A percentile compares a stretch with the other conserved stretches of the same genome.
Evolutionary conservation across 23 tunicate genomes (phyloP).

Genomic region (Oikopleura vanhoeffeni): DNA sequence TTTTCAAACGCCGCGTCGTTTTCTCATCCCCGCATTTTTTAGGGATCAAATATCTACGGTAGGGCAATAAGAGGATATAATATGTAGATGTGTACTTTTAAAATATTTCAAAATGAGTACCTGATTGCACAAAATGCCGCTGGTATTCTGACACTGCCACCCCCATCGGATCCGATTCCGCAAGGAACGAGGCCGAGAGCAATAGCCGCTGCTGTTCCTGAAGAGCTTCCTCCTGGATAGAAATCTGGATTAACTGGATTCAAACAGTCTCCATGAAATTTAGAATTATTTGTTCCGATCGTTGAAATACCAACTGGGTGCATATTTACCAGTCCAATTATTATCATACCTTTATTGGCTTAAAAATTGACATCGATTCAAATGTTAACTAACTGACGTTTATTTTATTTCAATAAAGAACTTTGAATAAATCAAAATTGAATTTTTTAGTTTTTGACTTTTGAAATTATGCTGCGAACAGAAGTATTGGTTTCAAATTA

Average conservation of each 20-base stretch:
- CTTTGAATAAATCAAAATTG: too few relatives aligned
- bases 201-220: not conserved
- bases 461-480: too few relatives aligned
- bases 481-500: too few relatives aligned
- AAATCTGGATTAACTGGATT: not conserved
- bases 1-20: too few relatives aligned
- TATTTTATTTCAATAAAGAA: too few relatives aligned
- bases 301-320: not conserved
- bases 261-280: not conserved
- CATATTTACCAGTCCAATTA: not conserved
- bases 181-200: not conserved
- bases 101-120: too few relatives aligned
- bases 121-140: not conserved
- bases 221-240: not conserved
- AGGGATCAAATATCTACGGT: too few relatives aligned
- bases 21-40: too few relatives aligned
- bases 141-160: not conserved
- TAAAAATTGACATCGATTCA: not conserved
- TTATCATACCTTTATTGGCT: constrained; percentile 13
- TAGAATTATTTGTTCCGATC: not conserved
- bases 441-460: too few relatives aligned
- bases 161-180: not conserved
- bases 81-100: too few relatives aligned
- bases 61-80: too few relatives aligned
- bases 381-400: not conserved